These are phyloP conservation scores for Cygnus olor DNA, from an alignment of 2,797 vertebrate species.

Conservation along the genomic window DNA sequence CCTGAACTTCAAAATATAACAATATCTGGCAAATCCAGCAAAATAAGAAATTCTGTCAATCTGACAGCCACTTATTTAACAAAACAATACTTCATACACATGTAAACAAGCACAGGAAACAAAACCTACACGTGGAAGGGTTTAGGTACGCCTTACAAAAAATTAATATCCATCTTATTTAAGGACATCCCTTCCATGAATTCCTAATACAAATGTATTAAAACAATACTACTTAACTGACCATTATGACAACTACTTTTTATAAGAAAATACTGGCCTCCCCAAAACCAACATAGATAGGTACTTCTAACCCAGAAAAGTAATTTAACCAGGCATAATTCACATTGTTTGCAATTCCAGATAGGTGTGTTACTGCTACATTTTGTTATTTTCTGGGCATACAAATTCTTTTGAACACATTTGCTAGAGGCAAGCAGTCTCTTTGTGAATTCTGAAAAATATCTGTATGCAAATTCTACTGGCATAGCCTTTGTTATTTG, in stretches of 20 bases:
- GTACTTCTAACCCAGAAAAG: neutral
- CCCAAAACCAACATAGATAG: neutral
- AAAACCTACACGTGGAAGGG: neutral
- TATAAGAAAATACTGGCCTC: neutral
- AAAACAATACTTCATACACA: neutral
- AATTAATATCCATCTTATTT: neutral
- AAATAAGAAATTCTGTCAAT: neutral
- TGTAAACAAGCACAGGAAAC: neutral
- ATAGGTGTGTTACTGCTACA: neutral
- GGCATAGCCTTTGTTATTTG: neutral
- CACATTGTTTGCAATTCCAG: neutral
- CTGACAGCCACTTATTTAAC: neutral
- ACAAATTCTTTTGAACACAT: neutral
- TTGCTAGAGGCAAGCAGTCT: neutral
- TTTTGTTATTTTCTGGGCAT: neutral
- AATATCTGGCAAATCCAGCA: neutral
- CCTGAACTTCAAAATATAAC: neutral
- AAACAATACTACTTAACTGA: neutral
- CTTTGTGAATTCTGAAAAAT: neutral
- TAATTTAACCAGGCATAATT: neutral
- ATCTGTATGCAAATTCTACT: neutral
- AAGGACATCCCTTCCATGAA: neutral
- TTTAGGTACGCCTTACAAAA: neutral
- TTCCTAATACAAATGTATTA: neutral
- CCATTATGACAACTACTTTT: neutral